phyloP scores from a whole-genome alignment of 1,140 invertebrate genomes.

The Drosophila punjabiensis region DNA sequence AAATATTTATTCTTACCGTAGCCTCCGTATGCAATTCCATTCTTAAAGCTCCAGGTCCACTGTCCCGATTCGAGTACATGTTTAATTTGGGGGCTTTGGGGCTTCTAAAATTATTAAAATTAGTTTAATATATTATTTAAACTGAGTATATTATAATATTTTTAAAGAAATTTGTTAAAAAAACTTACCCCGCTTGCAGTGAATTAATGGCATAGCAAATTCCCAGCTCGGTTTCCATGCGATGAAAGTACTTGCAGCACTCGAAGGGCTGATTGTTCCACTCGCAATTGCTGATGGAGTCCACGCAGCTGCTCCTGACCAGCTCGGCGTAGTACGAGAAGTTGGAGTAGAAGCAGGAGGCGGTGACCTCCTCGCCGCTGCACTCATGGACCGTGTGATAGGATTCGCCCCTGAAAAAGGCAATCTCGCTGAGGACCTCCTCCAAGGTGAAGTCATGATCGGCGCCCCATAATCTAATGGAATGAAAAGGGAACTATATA shows the following conservation, averaged over 20 bases:
- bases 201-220: constrained; percentile 89
- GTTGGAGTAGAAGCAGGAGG: constrained; percentile 87
- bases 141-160: background rate
- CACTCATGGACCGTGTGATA: constrained; percentile 89
- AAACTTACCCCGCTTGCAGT: constrained; percentile 86
- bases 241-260: constrained; percentile 89
- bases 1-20: constrained; percentile 83
- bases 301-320: constrained; percentile 87
- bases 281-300: constrained; percentile 87
- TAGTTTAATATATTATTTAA: background rate
- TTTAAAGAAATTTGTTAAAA: background rate
- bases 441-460: constrained; percentile 90
- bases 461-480: constrained; percentile 87
- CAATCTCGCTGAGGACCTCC: constrained; percentile 89
- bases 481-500: background rate
- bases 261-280: constrained; percentile 88
- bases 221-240: constrained; percentile 89
- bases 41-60: constrained; percentile 87
- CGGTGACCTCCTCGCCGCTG: constrained; percentile 84
- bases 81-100: constrained; percentile 62
- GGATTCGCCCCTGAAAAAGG: constrained; percentile 88
- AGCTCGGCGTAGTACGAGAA: constrained; percentile 87
- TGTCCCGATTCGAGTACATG: constrained; percentile 86
- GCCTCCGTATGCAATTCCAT: constrained; percentile 87
- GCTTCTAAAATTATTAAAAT: constrained; percentile 33